phyloP scores from a whole-genome alignment of 2,888 invertebrate species.

The Agrotis clavis region DNA sequence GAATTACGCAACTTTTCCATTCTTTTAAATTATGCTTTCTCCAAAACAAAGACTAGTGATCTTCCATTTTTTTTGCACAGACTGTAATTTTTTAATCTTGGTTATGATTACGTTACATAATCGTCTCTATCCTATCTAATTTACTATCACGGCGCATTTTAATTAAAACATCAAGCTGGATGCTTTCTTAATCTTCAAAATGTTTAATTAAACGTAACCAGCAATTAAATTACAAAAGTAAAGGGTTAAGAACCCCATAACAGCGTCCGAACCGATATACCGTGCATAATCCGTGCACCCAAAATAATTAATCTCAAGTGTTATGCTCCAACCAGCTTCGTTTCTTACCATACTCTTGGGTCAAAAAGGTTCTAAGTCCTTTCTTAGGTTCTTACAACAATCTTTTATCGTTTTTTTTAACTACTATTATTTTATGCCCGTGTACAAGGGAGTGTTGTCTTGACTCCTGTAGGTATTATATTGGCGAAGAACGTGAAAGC shows the following conservation, averaged over 20 bases:
- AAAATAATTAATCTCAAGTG: slow-evolving; percentile 76
- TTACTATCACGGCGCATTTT: background rate
- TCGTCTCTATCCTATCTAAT: no score
- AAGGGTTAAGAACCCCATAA: slow-evolving; percentile 75
- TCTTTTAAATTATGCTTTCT: slow-evolving; percentile 17
- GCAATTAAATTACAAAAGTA: slow-evolving; percentile 55
- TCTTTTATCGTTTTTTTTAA: background rate
- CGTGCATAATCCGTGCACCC: slow-evolving; percentile 75
- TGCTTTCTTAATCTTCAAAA: slow-evolving; percentile 31
- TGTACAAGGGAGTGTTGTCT: background rate
- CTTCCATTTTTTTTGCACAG: background rate
- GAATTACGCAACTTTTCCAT: slow-evolving; percentile 18
- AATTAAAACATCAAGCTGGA: slow-evolving; percentile 15
- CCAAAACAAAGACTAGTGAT: background rate
- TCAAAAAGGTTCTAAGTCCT: slow-evolving; percentile 21
- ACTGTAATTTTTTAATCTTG: no score
- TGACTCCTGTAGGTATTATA: background rate
- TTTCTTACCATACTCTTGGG: slow-evolving; percentile 24
- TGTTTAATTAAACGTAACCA: slow-evolving; percentile 50
- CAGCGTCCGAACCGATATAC: slow-evolving; percentile 55
- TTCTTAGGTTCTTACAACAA: background rate
- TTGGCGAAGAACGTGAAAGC: background rate
- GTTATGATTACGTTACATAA: no score
- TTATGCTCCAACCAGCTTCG: slow-evolving; percentile 68
- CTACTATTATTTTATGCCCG: no score